A percentile compares a stretch with the other conserved stretches of the same genome.
Conservation (phyloP, 2,113 vertebrate genomes). For the Halcyon senegalensis region DNA sequence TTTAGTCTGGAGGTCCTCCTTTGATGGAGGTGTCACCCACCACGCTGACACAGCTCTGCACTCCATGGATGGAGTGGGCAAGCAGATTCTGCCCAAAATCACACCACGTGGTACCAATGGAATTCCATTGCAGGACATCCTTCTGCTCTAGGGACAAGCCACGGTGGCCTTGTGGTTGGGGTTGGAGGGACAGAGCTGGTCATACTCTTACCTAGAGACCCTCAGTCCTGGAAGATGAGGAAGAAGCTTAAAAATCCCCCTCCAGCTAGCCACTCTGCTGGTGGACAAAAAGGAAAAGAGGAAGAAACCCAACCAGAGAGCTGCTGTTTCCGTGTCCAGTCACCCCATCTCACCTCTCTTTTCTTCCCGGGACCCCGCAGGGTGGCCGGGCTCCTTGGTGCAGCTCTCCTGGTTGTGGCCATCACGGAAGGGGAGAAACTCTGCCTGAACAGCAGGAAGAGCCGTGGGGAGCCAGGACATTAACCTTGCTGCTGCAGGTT, state of each 20-base stretch:
- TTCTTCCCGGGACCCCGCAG: neutral
- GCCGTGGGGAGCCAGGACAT: neutral
- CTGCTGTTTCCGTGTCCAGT: neutral
- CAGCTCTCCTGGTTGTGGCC: neutral
- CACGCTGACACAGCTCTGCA: neutral
- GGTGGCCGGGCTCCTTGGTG: neutral
- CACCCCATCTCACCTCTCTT: neutral
- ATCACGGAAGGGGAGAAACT: neutral
- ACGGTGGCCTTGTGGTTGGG: accelerated
- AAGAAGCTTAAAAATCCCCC: neutral
- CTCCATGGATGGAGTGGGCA: accelerated
- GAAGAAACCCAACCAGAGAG: neutral
- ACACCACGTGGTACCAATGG: accelerated
- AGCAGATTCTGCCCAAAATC: neutral
- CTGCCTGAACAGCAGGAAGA: neutral
- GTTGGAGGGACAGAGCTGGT: neutral
- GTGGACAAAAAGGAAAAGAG: neutral
- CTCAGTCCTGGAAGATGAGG: neutral
- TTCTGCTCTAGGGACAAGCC: neutral
- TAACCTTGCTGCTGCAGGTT: neutral
- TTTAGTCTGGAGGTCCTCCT: neutral
- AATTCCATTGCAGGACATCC: neutral
- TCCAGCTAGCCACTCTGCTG: too few relatives aligned
- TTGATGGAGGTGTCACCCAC: neutral
- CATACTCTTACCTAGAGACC: neutral